Base-by-base conservation (phyloP, 2,888 invertebrate species). In the Meganola albula region DNA sequence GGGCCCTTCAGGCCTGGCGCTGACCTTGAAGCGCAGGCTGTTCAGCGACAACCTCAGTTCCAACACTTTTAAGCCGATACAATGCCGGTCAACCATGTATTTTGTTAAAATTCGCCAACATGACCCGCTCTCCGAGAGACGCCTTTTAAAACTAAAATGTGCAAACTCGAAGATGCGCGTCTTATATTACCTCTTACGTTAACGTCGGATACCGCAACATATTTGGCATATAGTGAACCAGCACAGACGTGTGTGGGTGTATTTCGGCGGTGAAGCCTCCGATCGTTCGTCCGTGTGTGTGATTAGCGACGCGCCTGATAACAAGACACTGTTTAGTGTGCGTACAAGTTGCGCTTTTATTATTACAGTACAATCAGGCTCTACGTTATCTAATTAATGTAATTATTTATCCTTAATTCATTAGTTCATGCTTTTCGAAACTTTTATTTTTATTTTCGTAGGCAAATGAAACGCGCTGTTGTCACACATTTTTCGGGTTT, bases 171-270 rank as follows among this genome's bases (percentile, higher is more conserved):
- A 83, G 84, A 85, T 84, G 84, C 75, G 80, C 77, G 73, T 83
- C 84, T 84, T 85, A 85, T 85, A 84, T 83, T 74, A 85, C 70
- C 76, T 83, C 83, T 82, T 83, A 82, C 73, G 77, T 79, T 82
- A 76, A 77, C 74, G 67, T 63, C 72, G 74, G 68, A 79, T 76
- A 83, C 82, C 80, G 78, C 80, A 83, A 82, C 74, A 71, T 79
- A 77, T 84, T 85, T 79, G 75, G 76, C 80, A 74, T 79, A 76
- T 77, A 69, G 61, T 59, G 57, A 65, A 59, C 42, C 34, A 36
- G 32, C 44, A 37, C 52, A 40, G 40, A 51, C 41, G 47, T 68
- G 76, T 75, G 79, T 82, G 76, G 42, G 82, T 69, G 54, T 53
- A 56, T 75, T 77, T 74, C 62, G 76, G 74, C 63, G 58, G 56